phyloP scores from a whole-genome alignment of 2,888 invertebrate species.

The Altica lythri region DNA sequence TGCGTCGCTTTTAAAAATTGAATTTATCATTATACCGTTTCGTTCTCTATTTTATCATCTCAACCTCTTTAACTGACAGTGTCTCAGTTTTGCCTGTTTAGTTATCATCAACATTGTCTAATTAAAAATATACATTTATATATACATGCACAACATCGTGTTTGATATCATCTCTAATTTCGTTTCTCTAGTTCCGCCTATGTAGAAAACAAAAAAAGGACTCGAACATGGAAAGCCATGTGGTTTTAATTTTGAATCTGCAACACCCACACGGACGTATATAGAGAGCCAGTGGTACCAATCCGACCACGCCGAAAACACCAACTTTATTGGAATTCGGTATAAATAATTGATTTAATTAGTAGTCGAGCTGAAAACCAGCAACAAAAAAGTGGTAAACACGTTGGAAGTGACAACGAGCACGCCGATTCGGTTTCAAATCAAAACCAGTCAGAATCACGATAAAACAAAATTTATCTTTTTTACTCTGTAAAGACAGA shows the following conservation, averaged over 20 bases:
- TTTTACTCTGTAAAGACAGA: no score
- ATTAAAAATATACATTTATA: no score
- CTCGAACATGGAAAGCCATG: slow-evolving; percentile 41
- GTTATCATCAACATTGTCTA: no score
- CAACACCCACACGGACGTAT: slow-evolving; percentile 32
- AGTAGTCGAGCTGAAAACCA: slow-evolving; percentile 32
- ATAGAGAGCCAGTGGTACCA: slow-evolving; percentile 14
- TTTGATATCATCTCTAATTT: neutral
- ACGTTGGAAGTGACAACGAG: slow-evolving; percentile 21
- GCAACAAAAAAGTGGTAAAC: slow-evolving; percentile 34
- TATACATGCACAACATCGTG: no score
- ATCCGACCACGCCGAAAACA: slow-evolving; percentile 38
- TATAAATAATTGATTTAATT: slow-evolving; percentile 49
- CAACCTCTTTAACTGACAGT: no score
- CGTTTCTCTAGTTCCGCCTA: slow-evolving; percentile 11
- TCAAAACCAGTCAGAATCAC: neutral
- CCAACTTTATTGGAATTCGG: slow-evolving; percentile 44
- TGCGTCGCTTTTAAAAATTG: no score
- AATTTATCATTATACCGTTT: no score
- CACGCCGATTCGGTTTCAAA: neutral
- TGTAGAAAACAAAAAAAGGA: slow-evolving; percentile 19
- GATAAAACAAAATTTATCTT: no score
- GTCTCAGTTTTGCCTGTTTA: no score
- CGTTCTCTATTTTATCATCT: no score
- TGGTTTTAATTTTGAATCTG: slow-evolving; percentile 51